Evolutionary conservation across 2,888 invertebrate genomes (phyloP).

Genomic region (Dicyrtoma fusca): DNA sequence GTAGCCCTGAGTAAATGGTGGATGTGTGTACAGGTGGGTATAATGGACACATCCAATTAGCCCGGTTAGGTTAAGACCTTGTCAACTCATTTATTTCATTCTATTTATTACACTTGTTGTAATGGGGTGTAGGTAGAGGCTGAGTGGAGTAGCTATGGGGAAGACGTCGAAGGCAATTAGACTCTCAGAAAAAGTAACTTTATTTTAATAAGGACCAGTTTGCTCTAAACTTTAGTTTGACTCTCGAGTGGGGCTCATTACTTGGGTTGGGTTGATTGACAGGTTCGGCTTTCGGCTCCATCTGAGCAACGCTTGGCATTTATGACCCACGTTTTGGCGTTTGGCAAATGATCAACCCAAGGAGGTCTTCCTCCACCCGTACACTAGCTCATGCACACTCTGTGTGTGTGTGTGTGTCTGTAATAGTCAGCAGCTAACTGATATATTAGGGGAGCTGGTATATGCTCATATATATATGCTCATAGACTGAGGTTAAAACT

Average conservation of each 20-base stretch:
- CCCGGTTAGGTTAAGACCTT: conserved; percentile 54
- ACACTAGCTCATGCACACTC: conserved; percentile 1
- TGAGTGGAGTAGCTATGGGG: conserved; percentile 11
- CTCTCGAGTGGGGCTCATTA: conserved; percentile 46
- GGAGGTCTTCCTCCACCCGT: conserved; percentile 33
- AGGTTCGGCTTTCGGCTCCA: conserved; percentile 48
- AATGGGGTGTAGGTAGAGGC: conserved; percentile 25
- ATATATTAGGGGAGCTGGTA: conserved; percentile 17
- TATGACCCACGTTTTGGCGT: conserved; percentile 37
- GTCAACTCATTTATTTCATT: conserved; percentile 53
- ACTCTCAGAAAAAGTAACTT: conserved; percentile 35
- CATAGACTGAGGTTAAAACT: conserved; percentile 16
- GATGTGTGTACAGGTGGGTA: conserved; percentile 37
- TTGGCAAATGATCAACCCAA: conserved; percentile 43
- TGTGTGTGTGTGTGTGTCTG: not conserved
- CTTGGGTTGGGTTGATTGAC: conserved; percentile 53
- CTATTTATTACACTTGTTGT: conserved; percentile 39
- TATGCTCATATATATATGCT: conserved; percentile 28
- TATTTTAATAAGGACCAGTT: conserved; percentile 37
- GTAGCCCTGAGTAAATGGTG: conserved; percentile 30
- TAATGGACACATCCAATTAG: conserved; percentile 56
- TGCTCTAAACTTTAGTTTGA: conserved; percentile 17
- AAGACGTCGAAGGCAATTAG: conserved; percentile 39
- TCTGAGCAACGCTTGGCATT: conserved; percentile 37
- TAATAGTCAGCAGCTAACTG: not conserved